These are phyloP conservation scores for Heliconius congener DNA, from an alignment of 1,140 invertebrate species.

Conservation along the genomic window DNA sequence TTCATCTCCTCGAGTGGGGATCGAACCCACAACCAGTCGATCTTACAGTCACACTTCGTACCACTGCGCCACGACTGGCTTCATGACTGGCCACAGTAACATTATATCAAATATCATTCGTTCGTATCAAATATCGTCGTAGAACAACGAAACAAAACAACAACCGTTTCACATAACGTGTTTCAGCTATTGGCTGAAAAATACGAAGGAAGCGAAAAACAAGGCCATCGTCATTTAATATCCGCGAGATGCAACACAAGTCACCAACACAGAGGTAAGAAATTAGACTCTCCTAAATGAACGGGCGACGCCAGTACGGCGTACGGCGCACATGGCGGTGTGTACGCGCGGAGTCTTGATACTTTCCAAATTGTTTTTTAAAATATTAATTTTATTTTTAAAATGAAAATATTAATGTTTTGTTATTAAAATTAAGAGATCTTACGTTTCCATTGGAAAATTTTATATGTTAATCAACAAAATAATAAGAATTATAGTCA, in stretches of 20 bases:
- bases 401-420: too few relatives aligned
- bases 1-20: too few relatives aligned
- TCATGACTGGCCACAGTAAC: too few relatives aligned
- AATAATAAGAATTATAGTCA: too few relatives aligned
- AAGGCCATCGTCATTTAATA: constrained; percentile 46
- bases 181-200: constrained; percentile 24
- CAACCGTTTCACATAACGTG: constrained; percentile 15
- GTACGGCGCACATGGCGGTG: constrained; percentile 56
- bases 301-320: constrained; percentile 55
- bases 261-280: constrained; percentile 53
- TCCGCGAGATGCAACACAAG: constrained; percentile 25
- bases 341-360: constrained; percentile 44
- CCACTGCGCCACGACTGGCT: too few relatives aligned
- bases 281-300: constrained; percentile 72
- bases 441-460: too few relatives aligned
- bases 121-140: background rate
- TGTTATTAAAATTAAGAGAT: too few relatives aligned
- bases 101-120: background rate
- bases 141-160: background rate
- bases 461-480: too few relatives aligned
- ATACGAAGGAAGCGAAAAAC: constrained; percentile 35
- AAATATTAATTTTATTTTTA: too few relatives aligned
- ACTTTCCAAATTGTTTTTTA: constrained; percentile 34
- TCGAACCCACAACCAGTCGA: too few relatives aligned
- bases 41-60: too few relatives aligned